A percentile compares a stretch with the other conserved stretches of the same genome.
Conservation (phyloP, 2,113 vertebrate genomes). For the Cavia aperea region DNA sequence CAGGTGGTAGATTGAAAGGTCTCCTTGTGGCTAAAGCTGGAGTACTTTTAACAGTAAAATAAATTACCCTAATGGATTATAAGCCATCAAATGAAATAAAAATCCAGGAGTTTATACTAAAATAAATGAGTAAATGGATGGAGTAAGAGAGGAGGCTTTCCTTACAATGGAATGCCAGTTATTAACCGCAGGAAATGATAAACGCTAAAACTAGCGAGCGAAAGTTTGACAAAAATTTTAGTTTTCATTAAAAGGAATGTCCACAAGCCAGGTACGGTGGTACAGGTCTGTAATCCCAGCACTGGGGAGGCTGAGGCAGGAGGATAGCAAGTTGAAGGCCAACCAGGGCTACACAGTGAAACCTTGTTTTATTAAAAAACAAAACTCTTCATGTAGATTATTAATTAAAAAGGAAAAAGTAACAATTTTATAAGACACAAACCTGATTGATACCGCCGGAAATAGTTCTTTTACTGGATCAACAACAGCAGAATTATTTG, state of each 20-base stretch:
- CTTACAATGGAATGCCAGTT: not conserved
- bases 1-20: not conserved
- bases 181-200: not conserved
- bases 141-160: not conserved
- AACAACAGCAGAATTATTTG: not conserved
- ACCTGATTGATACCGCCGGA: not conserved
- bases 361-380: not conserved
- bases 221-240: not conserved
- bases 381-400: not conserved
- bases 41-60: constrained; percentile 7
- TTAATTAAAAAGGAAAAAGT: not conserved
- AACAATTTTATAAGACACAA: not conserved
- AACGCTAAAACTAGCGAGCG: not conserved
- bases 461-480: not conserved
- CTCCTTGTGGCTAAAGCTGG: not conserved
- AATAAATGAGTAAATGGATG: not conserved
- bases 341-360: not conserved
- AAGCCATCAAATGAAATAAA: not conserved
- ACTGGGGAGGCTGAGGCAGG: not conserved
- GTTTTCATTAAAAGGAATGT: not conserved
- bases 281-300: not conserved
- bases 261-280: not conserved
- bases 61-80: not conserved
- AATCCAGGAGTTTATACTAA: not conserved
- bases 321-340: not conserved